Evolutionary conservation across 2,797 vertebrate species (phyloP).

Genomic region (Florisuga fusca): DNA sequence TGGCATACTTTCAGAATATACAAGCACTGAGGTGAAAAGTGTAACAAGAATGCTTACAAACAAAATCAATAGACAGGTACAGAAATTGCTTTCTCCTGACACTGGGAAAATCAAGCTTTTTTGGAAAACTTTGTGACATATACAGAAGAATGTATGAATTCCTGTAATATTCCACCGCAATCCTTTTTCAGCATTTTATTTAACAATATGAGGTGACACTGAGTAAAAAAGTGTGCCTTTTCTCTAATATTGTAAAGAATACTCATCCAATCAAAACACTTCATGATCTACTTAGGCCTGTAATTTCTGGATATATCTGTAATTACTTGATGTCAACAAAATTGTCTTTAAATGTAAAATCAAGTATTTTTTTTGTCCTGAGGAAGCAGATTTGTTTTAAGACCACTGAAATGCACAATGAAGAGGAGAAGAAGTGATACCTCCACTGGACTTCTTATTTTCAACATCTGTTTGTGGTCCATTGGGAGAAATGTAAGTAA

Average conservation of each 20-base stretch:
- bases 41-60: neutral
- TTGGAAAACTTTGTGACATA: slow-evolving; percentile 43
- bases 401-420: slow-evolving; percentile 72
- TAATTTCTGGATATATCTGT: slow-evolving; percentile 71
- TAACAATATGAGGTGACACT: neutral
- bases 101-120: slow-evolving; percentile 33
- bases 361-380: slow-evolving; percentile 64
- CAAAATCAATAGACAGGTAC: slow-evolving; percentile 30
- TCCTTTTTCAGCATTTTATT: neutral
- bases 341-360: slow-evolving; percentile 63
- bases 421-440: slow-evolving; percentile 70
- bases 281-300: neutral
- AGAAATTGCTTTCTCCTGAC: slow-evolving; percentile 35
- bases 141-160: slow-evolving; percentile 16
- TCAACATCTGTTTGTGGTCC: slow-evolving; percentile 73
- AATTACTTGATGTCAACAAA: slow-evolving; percentile 76
- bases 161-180: neutral
- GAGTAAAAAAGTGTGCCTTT: slow-evolving; percentile 33
- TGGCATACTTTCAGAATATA: slow-evolving; percentile 52
- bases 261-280: slow-evolving; percentile 56
- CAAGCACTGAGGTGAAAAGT: neutral
- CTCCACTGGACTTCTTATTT: slow-evolving; percentile 71
- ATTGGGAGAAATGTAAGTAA: slow-evolving; percentile 83
- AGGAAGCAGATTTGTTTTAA: slow-evolving; percentile 75
- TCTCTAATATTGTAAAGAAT: slow-evolving; percentile 37